Evolutionary conservation across 2,113 vertebrate genomes (phyloP).

Genomic region (Euleptes europaea): DNA sequence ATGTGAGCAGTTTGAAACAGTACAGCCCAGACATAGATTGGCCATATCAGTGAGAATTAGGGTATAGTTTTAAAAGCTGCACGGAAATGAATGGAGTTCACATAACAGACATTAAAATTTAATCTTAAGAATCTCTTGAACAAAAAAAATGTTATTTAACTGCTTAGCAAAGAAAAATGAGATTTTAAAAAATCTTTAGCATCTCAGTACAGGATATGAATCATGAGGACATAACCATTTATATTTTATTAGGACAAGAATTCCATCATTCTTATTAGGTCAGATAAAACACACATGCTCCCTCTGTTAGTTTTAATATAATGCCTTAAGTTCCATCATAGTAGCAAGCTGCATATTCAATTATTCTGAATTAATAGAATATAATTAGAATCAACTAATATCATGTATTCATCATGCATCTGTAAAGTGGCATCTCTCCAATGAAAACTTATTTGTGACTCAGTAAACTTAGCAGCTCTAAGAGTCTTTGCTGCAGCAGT

Average conservation of each 20-base stretch:
- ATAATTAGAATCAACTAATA: not conserved
- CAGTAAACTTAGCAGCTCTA: too few species aligned
- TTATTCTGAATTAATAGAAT: slow-evolving; percentile 5
- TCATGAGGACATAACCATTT: slow-evolving; percentile 76
- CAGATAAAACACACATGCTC: slow-evolving; percentile 72
- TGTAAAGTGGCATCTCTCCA: too few species aligned
- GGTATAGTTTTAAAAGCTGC: slow-evolving; percentile 9
- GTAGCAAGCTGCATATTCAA: slow-evolving; percentile 68
- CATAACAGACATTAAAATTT: slow-evolving; percentile 22
- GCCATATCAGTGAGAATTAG: not conserved
- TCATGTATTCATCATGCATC: not conserved
- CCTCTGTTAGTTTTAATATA: slow-evolving; percentile 72
- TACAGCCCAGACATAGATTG: not conserved
- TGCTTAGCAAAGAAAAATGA: slow-evolving; percentile 65
- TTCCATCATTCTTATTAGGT: slow-evolving; percentile 75
- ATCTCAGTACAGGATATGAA: slow-evolving; percentile 79
- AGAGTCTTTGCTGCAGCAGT: too few species aligned
- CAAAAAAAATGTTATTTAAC: slow-evolving; percentile 22
- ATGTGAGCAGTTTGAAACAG: not conserved
- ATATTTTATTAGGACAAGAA: slow-evolving; percentile 80
- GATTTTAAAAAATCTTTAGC: slow-evolving; percentile 80
- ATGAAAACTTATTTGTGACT: too few species aligned
- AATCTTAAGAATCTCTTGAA: slow-evolving; percentile 13
- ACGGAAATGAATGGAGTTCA: slow-evolving; percentile 12
- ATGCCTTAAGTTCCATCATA: slow-evolving; percentile 66